Percentiles rank a stretch among this genome's conserved stretches.
These are phyloP conservation scores for Baronia brevicornis DNA, from an alignment of 2,888 invertebrate genomes.

Conservation along the genomic window DNA sequence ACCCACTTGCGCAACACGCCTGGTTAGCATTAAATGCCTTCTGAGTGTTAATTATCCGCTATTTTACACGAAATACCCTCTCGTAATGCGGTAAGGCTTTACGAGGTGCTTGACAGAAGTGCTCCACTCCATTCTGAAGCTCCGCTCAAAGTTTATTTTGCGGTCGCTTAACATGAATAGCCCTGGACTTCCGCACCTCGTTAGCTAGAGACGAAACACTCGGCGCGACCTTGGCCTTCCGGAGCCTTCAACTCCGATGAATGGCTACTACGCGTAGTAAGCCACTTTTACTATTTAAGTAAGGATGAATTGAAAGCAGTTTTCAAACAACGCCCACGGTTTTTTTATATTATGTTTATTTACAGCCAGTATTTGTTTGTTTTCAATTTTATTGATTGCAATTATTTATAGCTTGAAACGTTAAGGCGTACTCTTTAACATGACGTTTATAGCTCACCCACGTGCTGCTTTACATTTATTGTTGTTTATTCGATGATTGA, in stretches of 20 bases:
- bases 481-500: too few relatives aligned
- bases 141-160: slow-evolving; percentile 13
- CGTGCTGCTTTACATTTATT: too few relatives aligned
- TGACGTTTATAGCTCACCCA: too few relatives aligned
- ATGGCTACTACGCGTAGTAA: slow-evolving; percentile 9
- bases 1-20: too few relatives aligned
- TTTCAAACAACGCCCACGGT: too few relatives aligned
- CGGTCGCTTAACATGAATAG: slow-evolving; percentile 17
- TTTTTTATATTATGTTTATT: slow-evolving; percentile 4
- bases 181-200: slow-evolving; percentile 17
- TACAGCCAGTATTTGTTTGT: slow-evolving; percentile 1
- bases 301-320: slow-evolving; percentile 6
- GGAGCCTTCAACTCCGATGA: slow-evolving; percentile 9
- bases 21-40: too few relatives aligned
- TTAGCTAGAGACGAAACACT: slow-evolving; percentile 20
- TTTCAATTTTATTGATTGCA: background rate
- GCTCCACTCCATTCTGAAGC: slow-evolving; percentile 8
- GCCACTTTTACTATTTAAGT: slow-evolving; percentile 7
- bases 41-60: slow-evolving; percentile 10
- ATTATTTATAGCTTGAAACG: too few relatives aligned
- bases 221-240: slow-evolving; percentile 17
- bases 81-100: slow-evolving; percentile 10
- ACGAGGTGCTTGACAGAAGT: slow-evolving; percentile 12
- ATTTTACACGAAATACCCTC: slow-evolving; percentile 9
- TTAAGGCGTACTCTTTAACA: too few relatives aligned